These are phyloP conservation scores for Oreochromis niloticus DNA, from an alignment of 2,113 vertebrate species.

Conservation along the genomic window DNA sequence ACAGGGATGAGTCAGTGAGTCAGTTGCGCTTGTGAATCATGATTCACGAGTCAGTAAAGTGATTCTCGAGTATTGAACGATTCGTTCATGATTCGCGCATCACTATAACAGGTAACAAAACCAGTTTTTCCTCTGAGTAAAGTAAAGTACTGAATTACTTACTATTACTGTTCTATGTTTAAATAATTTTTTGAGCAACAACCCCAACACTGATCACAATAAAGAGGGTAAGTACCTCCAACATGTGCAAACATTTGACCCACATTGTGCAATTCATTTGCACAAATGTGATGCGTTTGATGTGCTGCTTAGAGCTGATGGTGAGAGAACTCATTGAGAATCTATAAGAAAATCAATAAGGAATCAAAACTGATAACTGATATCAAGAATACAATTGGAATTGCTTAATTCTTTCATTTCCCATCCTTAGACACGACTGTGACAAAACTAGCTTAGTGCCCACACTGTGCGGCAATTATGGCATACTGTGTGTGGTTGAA, in stretches of 20 bases:
- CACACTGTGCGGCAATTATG: not conserved
- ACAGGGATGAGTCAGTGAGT: too few species aligned
- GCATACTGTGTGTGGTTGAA: not conserved
- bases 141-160: not conserved
- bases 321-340: not conserved
- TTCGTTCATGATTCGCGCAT: too few species aligned
- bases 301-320: not conserved
- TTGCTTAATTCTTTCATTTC: not conserved
- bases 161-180: not conserved
- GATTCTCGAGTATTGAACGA: too few species aligned
- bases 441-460: not conserved
- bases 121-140: not conserved
- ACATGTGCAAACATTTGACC: not conserved
- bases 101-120: too few species aligned
- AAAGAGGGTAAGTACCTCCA: not conserved
- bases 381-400: not conserved
- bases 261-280: not conserved
- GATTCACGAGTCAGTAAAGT: too few species aligned
- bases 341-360: not conserved
- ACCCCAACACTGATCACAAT: not conserved
- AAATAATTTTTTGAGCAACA: not conserved
- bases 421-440: not conserved
- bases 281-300: not conserved
- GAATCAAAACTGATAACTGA: not conserved
- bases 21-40: too few species aligned